These are phyloP conservation scores for Hydrotaea cyrtoneurina DNA, from an alignment of 2,888 invertebrate genomes.

Conservation along the genomic window DNA sequence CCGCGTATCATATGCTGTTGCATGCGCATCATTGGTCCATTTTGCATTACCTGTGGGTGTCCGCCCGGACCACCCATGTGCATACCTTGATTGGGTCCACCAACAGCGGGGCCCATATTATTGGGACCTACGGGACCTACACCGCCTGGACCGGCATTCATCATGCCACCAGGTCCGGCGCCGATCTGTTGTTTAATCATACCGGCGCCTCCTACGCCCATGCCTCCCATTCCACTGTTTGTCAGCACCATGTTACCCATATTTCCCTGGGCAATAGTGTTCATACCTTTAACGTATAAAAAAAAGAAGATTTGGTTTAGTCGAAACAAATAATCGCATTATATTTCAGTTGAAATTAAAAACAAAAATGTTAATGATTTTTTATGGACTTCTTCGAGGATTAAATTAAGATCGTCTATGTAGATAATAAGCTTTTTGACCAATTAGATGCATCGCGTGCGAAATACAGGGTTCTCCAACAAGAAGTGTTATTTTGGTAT, in stretches of 20 bases:
- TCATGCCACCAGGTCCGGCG: conserved; percentile 83
- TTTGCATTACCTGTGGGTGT: conserved; percentile 86
- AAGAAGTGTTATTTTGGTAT: too few species aligned
- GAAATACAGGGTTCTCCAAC: too few species aligned
- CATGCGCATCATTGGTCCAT: conserved; percentile 87
- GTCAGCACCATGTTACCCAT: conserved; percentile 90
- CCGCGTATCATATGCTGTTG: conserved; percentile 79
- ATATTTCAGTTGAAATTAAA: too few species aligned
- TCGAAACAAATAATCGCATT: not conserved
- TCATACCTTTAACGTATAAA: conserved; percentile 83
- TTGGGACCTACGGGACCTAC: conserved; percentile 84
- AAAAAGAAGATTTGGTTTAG: not conserved
- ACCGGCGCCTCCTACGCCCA: conserved; percentile 81
- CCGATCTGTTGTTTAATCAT: conserved; percentile 88
- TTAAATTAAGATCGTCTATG: too few species aligned
- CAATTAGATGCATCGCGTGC: too few species aligned
- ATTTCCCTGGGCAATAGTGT: conserved; percentile 83
- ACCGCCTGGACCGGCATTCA: conserved; percentile 83
- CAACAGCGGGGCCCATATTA: conserved; percentile 73
- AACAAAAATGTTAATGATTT: too few species aligned
- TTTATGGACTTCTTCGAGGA: too few species aligned
- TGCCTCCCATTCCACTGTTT: conserved; percentile 85
- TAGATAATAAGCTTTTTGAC: too few species aligned
- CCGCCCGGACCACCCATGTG: conserved; percentile 76
- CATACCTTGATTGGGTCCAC: conserved; percentile 77